Evolutionary conservation across 2,888 invertebrate species (phyloP).

Genomic region (Aricia artaxerxes): DNA sequence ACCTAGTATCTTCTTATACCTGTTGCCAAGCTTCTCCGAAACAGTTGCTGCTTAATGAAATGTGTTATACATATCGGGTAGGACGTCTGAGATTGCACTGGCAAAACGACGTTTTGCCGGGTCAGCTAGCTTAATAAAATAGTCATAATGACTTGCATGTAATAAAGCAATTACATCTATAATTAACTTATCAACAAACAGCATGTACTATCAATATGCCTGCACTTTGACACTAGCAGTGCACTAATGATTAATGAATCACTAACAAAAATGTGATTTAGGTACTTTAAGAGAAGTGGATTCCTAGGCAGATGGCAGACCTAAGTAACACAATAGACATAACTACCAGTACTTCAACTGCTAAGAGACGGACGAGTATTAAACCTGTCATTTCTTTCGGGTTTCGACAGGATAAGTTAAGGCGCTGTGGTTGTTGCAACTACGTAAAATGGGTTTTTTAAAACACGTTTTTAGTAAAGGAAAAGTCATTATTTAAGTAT

Average conservation of each 20-base stretch:
- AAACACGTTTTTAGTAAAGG: too few species aligned
- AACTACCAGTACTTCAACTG: too few species aligned
- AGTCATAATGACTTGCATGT: neutral
- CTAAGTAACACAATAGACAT: too few species aligned
- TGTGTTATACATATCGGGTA: neutral
- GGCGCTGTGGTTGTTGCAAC: too few species aligned
- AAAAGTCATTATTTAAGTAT: too few species aligned
- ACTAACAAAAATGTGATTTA: neutral
- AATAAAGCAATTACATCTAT: neutral
- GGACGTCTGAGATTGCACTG: neutral
- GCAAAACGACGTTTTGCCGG: neutral
- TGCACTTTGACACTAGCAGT: conserved; percentile 17
- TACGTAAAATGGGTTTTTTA: too few species aligned
- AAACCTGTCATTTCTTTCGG: too few species aligned
- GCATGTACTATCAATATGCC: neutral
- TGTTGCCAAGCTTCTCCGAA: neutral
- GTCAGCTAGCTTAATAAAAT: neutral
- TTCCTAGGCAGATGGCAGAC: too few species aligned
- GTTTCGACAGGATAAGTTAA: too few species aligned
- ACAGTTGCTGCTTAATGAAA: neutral
- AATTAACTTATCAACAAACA: neutral
- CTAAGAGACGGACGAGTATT: too few species aligned
- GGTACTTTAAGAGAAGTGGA: too few species aligned
- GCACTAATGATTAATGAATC: conserved; percentile 9
- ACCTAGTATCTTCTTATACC: neutral